Conservation (phyloP, 2,797 vertebrate species). For the Notamacropus eugenii region DNA sequence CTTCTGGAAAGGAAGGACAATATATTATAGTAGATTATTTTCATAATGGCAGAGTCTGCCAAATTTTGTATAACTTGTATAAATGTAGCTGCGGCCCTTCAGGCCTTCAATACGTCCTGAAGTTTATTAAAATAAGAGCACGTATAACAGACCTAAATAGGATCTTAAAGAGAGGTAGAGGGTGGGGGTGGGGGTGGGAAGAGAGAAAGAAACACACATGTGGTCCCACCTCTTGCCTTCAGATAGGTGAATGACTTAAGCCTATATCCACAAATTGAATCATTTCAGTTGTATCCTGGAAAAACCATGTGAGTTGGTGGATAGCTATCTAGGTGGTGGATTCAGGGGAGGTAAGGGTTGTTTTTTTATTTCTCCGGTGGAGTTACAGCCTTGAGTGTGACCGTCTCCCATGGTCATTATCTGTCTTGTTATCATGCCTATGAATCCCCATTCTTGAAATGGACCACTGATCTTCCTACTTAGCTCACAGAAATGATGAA, state of each 20-base stretch:
- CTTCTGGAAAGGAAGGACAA: conserved; percentile 26
- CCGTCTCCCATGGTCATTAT: conserved; percentile 10
- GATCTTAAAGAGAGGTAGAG: not conserved
- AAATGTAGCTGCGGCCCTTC: conserved; percentile 46
- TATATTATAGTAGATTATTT: conserved; percentile 15
- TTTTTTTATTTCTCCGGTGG: conserved; percentile 47
- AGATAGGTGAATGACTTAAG: not conserved
- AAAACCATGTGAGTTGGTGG: conserved; percentile 67
- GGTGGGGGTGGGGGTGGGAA: too few relatives aligned
- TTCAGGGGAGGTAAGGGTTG: conserved; percentile 62
- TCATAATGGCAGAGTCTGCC: conserved; percentile 48
- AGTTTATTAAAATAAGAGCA: not conserved
- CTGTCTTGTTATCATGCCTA: not conserved
- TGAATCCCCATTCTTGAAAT: not conserved
- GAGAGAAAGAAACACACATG: not conserved
- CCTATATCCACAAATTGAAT: not conserved
- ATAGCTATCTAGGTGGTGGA: conserved; percentile 51
- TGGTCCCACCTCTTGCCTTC: not conserved
- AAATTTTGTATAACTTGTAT: conserved; percentile 33
- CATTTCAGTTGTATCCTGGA: conserved; percentile 55
- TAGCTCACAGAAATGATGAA: conserved; percentile 25
- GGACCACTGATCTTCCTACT: not conserved
- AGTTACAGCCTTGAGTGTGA: conserved; percentile 58
- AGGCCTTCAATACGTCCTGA: conserved; percentile 40
- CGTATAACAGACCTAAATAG: not conserved